Percentiles rank a stretch among this genome's conserved stretches.
Conservation (phyloP, 2,797 vertebrate genomes). For the Aeoliscus strigatus region DNA sequence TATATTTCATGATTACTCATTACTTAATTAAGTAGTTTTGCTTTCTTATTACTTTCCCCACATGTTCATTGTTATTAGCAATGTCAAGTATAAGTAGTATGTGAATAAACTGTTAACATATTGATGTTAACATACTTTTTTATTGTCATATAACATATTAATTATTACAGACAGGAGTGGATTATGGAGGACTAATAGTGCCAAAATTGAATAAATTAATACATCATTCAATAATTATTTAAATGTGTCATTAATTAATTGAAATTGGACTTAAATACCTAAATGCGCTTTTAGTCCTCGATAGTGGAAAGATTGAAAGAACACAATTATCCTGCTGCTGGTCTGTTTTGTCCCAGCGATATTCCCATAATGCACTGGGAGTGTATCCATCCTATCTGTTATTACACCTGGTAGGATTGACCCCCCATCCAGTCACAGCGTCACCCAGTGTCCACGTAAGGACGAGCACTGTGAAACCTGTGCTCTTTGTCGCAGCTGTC, state of each 20-base stretch:
- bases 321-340: conserved; percentile 5
- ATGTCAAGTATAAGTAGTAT: no score
- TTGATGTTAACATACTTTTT: no score
- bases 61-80: neutral
- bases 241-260: no score
- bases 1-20: conserved; percentile 16
- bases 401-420: conserved; percentile 19
- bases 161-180: no score
- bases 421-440: conserved; percentile 31
- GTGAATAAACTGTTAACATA: no score
- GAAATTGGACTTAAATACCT: no score
- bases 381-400: conserved; percentile 20
- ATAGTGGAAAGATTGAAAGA: no score
- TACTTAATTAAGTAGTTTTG: conserved; percentile 3
- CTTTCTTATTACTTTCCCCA: conserved; percentile 1
- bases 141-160: no score
- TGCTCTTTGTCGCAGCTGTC: conserved; percentile 21
- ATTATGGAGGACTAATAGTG: no score
- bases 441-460: conserved; percentile 51
- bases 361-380: conserved; percentile 37
- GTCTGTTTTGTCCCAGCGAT: conserved; percentile 25
- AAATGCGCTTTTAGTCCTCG: no score
- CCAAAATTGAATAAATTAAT: no score
- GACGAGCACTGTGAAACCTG: conserved; percentile 21
- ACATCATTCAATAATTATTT: no score